phyloP scores from a whole-genome alignment of 2,797 vertebrate species.

The Okamejei kenojei region DNA sequence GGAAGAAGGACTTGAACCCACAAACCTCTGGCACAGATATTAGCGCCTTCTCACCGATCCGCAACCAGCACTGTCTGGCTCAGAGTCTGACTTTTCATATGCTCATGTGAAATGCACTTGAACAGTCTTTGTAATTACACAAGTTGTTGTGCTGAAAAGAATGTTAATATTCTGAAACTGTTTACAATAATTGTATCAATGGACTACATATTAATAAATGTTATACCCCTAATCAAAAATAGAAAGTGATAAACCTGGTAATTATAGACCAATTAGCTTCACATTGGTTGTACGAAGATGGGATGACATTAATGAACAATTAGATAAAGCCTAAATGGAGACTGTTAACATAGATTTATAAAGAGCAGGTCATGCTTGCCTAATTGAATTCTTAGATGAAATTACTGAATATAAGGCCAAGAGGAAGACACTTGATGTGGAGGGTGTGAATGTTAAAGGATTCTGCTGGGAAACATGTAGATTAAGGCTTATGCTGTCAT shows the following conservation, averaged over 20 bases:
- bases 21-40: too few relatives aligned
- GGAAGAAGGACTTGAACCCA: too few relatives aligned
- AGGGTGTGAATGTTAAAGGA: not conserved
- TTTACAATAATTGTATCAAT: not conserved
- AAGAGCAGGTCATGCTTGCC: constrained; percentile 12
- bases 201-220: not conserved
- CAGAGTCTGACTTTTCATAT: not conserved
- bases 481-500: not conserved
- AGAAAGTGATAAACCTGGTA: constrained; percentile 25
- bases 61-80: not conserved
- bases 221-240: constrained; percentile 17
- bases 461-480: not conserved
- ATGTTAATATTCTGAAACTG: not conserved
- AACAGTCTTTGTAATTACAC: not conserved
- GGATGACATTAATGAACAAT: constrained; percentile 11
- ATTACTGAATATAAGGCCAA: not conserved
- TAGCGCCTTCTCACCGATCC: too few relatives aligned
- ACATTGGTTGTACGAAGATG: not conserved
- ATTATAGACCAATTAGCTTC: constrained; percentile 27
- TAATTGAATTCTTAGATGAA: constrained; percentile 19
- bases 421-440: not conserved
- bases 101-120: not conserved
- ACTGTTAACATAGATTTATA: constrained; percentile 14
- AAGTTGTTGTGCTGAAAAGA: not conserved
- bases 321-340: constrained; percentile 23